Percentiles rank a stretch among this genome's conserved stretches.
Conservation (phyloP, 1,140 invertebrate species). For the Calycopis cecrops region DNA sequence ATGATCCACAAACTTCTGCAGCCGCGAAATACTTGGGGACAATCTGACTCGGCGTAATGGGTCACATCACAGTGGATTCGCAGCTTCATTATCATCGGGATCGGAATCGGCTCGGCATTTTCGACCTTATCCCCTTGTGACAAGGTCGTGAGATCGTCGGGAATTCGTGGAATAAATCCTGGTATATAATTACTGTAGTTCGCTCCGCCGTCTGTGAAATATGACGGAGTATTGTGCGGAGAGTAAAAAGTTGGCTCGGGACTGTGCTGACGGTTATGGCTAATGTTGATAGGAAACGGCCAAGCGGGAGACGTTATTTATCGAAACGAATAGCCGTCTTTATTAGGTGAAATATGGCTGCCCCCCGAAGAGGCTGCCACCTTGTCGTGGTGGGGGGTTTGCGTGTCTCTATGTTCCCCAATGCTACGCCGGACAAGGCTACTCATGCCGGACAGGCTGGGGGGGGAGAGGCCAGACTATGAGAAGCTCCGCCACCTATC, state of each 20-base stretch:
- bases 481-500: no score
- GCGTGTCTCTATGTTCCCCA: no score
- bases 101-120: slow-evolving; percentile 21
- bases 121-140: slow-evolving; percentile 19
- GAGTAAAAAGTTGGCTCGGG: slow-evolving; percentile 2
- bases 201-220: slow-evolving; percentile 36
- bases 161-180: slow-evolving; percentile 30
- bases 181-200: slow-evolving; percentile 35
- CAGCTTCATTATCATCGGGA: slow-evolving; percentile 37
- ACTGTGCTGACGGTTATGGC: neutral
- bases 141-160: slow-evolving; percentile 17
- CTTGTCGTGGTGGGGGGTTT: no score
- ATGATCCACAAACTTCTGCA: slow-evolving; percentile 18
- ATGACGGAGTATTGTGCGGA: slow-evolving; percentile 24
- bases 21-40: slow-evolving; percentile 2
- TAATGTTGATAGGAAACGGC: neutral
- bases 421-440: no score
- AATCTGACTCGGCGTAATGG: slow-evolving; percentile 26
- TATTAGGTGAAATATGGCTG: no score
- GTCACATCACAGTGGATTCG: slow-evolving; percentile 31
- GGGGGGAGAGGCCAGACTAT: no score
- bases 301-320: neutral
- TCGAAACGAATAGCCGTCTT: no score
- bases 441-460: no score
- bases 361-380: no score